A percentile compares a stretch with the other conserved stretches of the same genome.
Evolutionary conservation across 2,888 invertebrate species (phyloP).

Genomic region (Amorpha juglandis): DNA sequence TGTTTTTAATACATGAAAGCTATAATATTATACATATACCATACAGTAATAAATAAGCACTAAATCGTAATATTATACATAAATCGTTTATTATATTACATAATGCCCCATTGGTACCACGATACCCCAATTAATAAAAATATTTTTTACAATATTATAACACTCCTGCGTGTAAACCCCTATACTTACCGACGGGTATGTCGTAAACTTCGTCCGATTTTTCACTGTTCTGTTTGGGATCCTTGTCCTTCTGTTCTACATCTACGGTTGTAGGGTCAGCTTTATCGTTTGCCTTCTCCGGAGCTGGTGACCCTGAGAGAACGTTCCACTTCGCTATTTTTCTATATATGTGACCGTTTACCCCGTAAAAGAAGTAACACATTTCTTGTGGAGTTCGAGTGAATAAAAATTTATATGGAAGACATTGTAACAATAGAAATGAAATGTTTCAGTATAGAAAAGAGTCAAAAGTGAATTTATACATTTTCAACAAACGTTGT

Average conservation of each 20-base stretch:
- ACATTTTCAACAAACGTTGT: neutral
- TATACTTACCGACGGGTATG: slow-evolving; percentile 76
- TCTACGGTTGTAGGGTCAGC: slow-evolving; percentile 61
- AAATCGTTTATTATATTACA: too few species aligned
- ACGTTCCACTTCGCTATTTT: slow-evolving; percentile 48
- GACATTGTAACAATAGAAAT: too few species aligned
- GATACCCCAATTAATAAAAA: too few species aligned
- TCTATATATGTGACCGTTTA: slow-evolving; percentile 31
- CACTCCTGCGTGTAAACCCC: neutral
- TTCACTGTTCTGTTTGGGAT: slow-evolving; percentile 57
- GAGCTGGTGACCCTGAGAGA: slow-evolving; percentile 72
- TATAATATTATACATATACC: neutral
- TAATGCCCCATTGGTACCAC: neutral
- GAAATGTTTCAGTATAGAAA: too few species aligned
- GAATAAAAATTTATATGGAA: too few species aligned
- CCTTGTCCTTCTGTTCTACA: slow-evolving; percentile 60
- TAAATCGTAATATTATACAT: too few species aligned
- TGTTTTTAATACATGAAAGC: too few species aligned
- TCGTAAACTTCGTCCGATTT: slow-evolving; percentile 77
- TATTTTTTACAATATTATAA: neutral
- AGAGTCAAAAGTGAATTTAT: too few species aligned
- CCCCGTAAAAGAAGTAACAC: neutral
- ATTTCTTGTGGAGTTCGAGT: slow-evolving; percentile 6
- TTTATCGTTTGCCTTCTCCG: slow-evolving; percentile 69
- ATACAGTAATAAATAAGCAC: neutral